Conservation (phyloP, 2,113 vertebrate genomes). For the Cricetomys ansorgei region DNA sequence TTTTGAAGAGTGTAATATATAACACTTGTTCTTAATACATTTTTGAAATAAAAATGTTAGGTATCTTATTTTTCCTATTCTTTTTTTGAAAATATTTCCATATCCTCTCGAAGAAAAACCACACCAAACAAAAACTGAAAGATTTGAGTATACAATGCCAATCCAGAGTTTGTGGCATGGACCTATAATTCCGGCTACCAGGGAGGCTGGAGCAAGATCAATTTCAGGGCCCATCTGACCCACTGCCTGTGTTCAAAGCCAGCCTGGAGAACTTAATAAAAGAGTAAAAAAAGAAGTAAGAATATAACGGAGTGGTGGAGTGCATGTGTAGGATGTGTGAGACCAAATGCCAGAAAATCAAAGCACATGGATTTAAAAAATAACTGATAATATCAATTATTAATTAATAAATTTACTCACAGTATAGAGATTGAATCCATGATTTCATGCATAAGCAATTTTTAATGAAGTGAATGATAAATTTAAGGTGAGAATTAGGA, state of each 20-base stretch:
- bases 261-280: too few relatives aligned
- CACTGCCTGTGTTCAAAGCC: too few relatives aligned
- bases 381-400: neutral
- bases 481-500: neutral
- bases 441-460: neutral
- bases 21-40: neutral
- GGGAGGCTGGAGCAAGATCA: neutral
- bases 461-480: conserved; percentile 24
- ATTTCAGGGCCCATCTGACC: too few relatives aligned
- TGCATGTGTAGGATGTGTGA: neutral
- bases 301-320: neutral
- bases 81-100: conserved; percentile 20
- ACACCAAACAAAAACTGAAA: neutral
- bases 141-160: neutral
- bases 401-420: neutral
- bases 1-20: conserved; percentile 6
- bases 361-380: neutral
- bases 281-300: neutral
- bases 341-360: neutral
- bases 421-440: neutral
- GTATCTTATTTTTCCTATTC: neutral
- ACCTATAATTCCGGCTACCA: neutral
- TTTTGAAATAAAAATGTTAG: neutral
- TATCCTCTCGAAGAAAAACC: neutral
- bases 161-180: neutral